Evolutionary conservation across 1,140 invertebrate genomes (phyloP).

Genomic region (Drosophila nikananu): DNA sequence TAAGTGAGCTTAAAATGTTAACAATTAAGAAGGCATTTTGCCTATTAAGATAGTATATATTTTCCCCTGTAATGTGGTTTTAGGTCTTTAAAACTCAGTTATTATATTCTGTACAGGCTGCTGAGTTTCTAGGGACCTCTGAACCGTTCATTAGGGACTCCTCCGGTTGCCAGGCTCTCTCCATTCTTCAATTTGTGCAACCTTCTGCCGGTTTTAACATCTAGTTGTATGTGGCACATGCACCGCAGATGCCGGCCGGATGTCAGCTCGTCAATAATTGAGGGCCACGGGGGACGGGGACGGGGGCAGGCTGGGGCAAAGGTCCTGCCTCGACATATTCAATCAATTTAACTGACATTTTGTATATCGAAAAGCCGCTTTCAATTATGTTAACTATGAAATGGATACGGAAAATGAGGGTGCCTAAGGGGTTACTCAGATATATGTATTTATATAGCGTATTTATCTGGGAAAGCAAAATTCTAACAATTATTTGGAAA

Average conservation of each 20-base stretch:
- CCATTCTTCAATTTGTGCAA: not conserved
- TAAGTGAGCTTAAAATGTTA: not conserved
- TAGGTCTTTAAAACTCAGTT: not conserved
- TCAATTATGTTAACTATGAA: constrained; percentile 39
- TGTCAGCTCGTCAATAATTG: constrained; percentile 37
- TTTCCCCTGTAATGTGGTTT: too few relatives aligned
- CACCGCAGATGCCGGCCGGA: constrained; percentile 8
- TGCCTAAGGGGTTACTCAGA: not conserved
- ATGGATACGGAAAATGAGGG: not conserved
- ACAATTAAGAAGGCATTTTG: not conserved
- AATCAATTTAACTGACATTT: constrained; percentile 63
- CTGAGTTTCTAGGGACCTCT: not conserved
- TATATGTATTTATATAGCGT: not conserved
- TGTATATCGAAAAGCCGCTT: constrained; percentile 16
- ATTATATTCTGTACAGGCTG: not conserved
- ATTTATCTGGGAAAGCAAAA: not conserved
- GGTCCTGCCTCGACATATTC: constrained; percentile 47
- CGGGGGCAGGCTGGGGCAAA: constrained; percentile 12
- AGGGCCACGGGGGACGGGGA: not conserved
- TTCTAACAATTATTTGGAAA: constrained; percentile 10
- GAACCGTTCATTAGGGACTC: constrained; percentile 18
- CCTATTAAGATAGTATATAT: too few relatives aligned
- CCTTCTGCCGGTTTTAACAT: not conserved
- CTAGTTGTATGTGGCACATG: constrained; percentile 22
- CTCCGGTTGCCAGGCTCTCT: not conserved